Conservation (phyloP, 2,888 invertebrate species). For the Xiphydria camelus region DNA sequence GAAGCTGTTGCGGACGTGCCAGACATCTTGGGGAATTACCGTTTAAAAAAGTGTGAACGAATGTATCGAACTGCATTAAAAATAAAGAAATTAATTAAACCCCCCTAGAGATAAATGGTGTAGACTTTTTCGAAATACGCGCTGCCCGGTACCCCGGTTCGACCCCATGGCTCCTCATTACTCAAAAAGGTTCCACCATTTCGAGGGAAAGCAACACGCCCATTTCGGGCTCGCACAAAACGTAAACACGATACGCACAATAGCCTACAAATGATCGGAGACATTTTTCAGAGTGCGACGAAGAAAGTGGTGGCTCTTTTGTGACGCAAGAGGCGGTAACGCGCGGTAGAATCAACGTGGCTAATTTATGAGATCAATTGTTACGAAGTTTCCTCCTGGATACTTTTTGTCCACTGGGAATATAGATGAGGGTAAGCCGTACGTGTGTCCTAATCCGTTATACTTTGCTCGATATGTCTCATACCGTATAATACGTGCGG, state of each 20-base stretch:
- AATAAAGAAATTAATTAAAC: too few relatives aligned
- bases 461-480: not conserved
- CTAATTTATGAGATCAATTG: constrained; percentile 12
- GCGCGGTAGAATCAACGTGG: not conserved
- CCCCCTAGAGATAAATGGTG: too few relatives aligned
- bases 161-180: constrained; percentile 8
- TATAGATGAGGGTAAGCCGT: not conserved
- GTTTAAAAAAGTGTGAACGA: too few relatives aligned
- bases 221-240: constrained; percentile 10
- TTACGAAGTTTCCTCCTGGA: not conserved
- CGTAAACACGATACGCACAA: constrained; percentile 12
- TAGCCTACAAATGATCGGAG: constrained; percentile 13
- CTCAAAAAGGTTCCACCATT: constrained; percentile 9
- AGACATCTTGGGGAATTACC: too few relatives aligned
- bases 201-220: constrained; percentile 12
- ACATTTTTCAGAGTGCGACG: constrained; percentile 10
- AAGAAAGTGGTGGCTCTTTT: constrained; percentile 8
- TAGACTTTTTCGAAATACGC: too few relatives aligned
- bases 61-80: too few relatives aligned
- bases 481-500: too few relatives aligned
- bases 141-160: too few relatives aligned
- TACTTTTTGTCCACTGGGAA: not conserved
- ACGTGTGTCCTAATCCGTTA: not conserved
- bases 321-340: not conserved
- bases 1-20: too few relatives aligned